Base-by-base conservation (phyloP, 2,113 vertebrate species). In the Sclerurus mexicanus region DNA sequence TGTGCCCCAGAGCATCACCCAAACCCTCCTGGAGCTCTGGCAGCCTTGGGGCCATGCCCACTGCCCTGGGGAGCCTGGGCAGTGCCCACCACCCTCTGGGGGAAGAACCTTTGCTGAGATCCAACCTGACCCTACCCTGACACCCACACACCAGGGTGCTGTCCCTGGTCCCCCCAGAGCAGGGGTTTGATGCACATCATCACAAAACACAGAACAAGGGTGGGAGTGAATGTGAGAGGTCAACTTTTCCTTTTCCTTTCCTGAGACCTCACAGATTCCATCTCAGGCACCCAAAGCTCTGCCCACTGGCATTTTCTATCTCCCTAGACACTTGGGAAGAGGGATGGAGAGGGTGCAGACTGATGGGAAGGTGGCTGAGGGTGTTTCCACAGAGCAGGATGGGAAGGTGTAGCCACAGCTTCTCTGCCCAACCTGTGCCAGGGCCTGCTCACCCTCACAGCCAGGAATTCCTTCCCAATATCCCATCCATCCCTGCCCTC, bases 211-310 rank as follows among this genome's bases (percentile, higher is more conserved):
- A 7, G 4, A 8, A 25, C 6, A 25, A 11, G 16, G 33, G 9
- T 21, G 28, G 0, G 0, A 62, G 25, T 12, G 39, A 62, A 67
- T 3, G 30, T 9, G 4, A 28, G 33, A 28, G 8, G 53, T 15
- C 28, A 19, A 19, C 14, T 14, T 47, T 56, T n/a, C 7, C n/a
- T 39, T 31, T 35, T 35, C 28, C 42, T 35, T 35, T 33, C 42
- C 49, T 39, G 63, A 63, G 37, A 21, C 17, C 55, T 24, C 30
- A 6, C 8, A 39, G 23, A 13, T 53, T 31, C 53, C 59, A 73
- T 7, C 18, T 4, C 67, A 33, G 40, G 22, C 47, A 49, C 47
- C 22, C 47, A 49, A 22, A 64, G 56, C 33, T 58, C 37, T 1
- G 30, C 49, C 33, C 42, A 39, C 30, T 44, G 35, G 18, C 31